Evolutionary conservation across 1,140 invertebrate genomes (phyloP).

Genomic region (Drosophila paulistorum): DNA sequence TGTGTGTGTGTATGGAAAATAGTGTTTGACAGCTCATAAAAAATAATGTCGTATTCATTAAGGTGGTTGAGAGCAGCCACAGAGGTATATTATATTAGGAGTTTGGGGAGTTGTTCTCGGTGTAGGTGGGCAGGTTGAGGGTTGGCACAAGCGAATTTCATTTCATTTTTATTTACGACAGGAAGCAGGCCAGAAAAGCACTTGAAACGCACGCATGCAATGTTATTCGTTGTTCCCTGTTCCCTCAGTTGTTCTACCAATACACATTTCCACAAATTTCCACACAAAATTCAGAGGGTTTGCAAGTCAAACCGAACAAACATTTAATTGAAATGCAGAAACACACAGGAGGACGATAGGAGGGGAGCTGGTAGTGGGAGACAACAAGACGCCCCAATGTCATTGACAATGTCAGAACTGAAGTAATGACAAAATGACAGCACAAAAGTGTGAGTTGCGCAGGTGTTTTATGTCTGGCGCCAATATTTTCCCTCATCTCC

Average conservation of each 20-base stretch:
- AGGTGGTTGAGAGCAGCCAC: constrained; percentile 49
- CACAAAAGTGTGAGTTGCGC: constrained; percentile 47
- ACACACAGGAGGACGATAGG: not conserved
- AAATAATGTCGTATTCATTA: constrained; percentile 81
- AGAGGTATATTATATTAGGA: not conserved
- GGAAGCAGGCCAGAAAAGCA: constrained; percentile 74
- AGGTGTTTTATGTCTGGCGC: constrained; percentile 63
- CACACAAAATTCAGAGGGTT: not conserved
- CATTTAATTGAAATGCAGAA: constrained; percentile 64
- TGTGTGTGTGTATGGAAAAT: constrained; percentile 72
- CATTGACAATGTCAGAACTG: constrained; percentile 68
- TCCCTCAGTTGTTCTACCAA: not conserved
- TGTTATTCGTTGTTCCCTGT: not conserved
- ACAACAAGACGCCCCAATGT: constrained; percentile 50
- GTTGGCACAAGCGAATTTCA: constrained; percentile 74
- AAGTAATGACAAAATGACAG: constrained; percentile 51
- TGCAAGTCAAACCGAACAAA: constrained; percentile 46
- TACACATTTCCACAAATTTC: not conserved
- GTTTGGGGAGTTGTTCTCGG: too few relatives aligned
- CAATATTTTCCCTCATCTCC: constrained; percentile 40
- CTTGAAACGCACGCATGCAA: constrained; percentile 77
- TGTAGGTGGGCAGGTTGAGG: constrained; percentile 19
- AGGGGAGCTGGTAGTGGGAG: constrained; percentile 8
- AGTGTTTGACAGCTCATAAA: constrained; percentile 82
- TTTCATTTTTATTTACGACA: constrained; percentile 79